Evolutionary conservation across 1,140 invertebrate species (phyloP).

Genomic region (Drosophila ironensis): DNA sequence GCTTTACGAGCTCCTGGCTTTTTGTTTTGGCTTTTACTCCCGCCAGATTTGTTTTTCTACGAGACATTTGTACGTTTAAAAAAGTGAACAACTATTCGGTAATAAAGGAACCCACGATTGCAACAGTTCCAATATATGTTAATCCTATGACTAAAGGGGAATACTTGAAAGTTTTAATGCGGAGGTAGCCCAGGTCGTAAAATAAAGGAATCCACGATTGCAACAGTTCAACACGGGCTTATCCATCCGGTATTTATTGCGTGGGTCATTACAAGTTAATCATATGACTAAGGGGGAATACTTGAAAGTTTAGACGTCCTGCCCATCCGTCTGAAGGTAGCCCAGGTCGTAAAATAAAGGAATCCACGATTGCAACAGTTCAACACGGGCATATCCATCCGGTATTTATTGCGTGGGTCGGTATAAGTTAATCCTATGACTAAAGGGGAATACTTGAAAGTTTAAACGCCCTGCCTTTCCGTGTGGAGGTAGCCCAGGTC

Average conservation of each 20-base stretch:
- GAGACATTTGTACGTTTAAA: conserved; percentile 53
- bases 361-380: conserved; percentile 42
- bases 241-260: too few species aligned
- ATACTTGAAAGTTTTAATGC: too few species aligned
- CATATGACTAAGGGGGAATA: conserved; percentile 23
- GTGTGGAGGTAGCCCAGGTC: conserved; percentile 68
- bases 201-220: conserved; percentile 65
- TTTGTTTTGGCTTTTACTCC: conserved; percentile 38
- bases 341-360: too few species aligned
- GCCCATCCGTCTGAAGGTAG: too few species aligned
- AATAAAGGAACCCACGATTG: conserved; percentile 65
- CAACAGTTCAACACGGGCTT: too few species aligned
- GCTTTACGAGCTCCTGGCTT: conserved; percentile 46
- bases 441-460: too few species aligned
- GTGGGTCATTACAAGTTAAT: conserved; percentile 1
- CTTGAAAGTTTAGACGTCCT: too few species aligned
- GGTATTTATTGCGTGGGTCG: too few species aligned
- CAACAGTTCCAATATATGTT: conserved; percentile 12
- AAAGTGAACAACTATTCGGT: conserved; percentile 66
- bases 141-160: conserved; percentile 21
- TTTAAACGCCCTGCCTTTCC: conserved; percentile 5
- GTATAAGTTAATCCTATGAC: conserved; percentile 4
- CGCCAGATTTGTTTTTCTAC: conserved; percentile 47
- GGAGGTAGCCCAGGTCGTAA: too few species aligned
- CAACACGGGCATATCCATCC: too few species aligned